A percentile compares a stretch with the other conserved stretches of the same genome.
These are phyloP conservation scores for Dysidea cf. avara DNA, from an alignment of 37 sponge, comb jelly and placozoan species.

Conservation along the genomic window DNA sequence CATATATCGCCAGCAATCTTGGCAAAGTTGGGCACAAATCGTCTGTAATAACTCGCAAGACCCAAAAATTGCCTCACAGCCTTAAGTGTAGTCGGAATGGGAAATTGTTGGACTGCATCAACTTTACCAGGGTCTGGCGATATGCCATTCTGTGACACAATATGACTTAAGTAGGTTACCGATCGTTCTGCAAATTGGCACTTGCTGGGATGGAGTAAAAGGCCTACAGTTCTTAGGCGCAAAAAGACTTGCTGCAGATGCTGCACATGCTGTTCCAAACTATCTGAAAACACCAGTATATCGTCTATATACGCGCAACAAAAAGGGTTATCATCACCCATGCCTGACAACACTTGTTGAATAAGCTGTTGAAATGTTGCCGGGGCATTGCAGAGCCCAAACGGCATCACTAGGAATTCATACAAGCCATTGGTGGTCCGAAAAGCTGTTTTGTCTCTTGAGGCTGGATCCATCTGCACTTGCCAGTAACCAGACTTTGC, in stretches of 20 bases:
- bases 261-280: constrained; percentile 11
- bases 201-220: constrained; percentile 9
- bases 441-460: constrained; percentile 22
- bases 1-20: neutral
- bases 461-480: neutral
- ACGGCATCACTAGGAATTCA: constrained; percentile 18
- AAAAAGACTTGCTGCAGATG: constrained; percentile 15
- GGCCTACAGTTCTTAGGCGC: constrained; percentile 5
- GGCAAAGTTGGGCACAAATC: neutral
- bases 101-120: neutral
- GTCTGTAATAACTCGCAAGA: too few relatives aligned
- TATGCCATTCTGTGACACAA: constrained; percentile 3
- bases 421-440: constrained; percentile 2
- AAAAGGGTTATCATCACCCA: constrained; percentile 11
- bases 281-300: constrained; percentile 8
- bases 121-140: constrained; percentile 4
- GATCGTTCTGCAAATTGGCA: neutral
- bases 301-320: too few relatives aligned
- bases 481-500: constrained; percentile 18
- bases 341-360: neutral
- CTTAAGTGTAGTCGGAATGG: neutral
- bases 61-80: neutral
- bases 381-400: too few relatives aligned
- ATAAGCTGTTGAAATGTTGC: constrained; percentile 15
- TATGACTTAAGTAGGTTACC: constrained; percentile 9